Evolutionary conservation across 2,113 vertebrate species (phyloP), one percentile per base, ranked within the genome.

Genomic region (Varanus salvator): DNA sequence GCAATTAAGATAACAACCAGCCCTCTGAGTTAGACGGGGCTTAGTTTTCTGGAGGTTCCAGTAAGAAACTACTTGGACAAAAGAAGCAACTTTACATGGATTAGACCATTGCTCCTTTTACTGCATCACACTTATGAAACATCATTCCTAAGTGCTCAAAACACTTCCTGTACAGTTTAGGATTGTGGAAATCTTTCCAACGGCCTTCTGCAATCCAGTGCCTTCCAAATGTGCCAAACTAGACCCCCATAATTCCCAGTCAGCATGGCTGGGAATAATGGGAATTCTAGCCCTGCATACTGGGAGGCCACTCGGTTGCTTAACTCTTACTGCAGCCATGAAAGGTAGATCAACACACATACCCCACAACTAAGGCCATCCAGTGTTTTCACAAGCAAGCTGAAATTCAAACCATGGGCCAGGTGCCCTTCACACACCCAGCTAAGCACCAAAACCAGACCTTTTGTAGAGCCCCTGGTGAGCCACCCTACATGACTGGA

Each of bases 11-110:
- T 19, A 34, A 75, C 57, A 82, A 87, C 82, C 57, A 44, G 90
- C 84, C 64, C 76, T 87, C 57, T 1, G 48, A 89, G 8, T 71
- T 29, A 84, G 50, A 76, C 88, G 0, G 64, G 75, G 31, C 80
- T 34, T 29, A 8, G 54, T 74, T 72, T 0, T 0, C 1, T 0
- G 2, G 71, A 64, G 19, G 17, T 0, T 0, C 0, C 0, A 2
- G 68, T 54, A 21, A 31, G 68, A 71, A 34, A 38, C 38, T 82
- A 80, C 57, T 14, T 12, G 27, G 68, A n/a, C n/a, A 74, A 54
- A 80, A 90, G 64, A 27, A 38, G 2, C 14, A 77, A 7, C 6
- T 48, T 71, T 54, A 50, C 31, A 64, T 38, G 60, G 34, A 74
- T 82, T 48, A 83, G 52, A 31, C 69, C 5, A 38, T 5, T 11